Percentiles rank a stretch among this genome's conserved stretches.
These are phyloP conservation scores for Tinea trinotella DNA, from an alignment of 2,888 invertebrate genomes.

Conservation along the genomic window DNA sequence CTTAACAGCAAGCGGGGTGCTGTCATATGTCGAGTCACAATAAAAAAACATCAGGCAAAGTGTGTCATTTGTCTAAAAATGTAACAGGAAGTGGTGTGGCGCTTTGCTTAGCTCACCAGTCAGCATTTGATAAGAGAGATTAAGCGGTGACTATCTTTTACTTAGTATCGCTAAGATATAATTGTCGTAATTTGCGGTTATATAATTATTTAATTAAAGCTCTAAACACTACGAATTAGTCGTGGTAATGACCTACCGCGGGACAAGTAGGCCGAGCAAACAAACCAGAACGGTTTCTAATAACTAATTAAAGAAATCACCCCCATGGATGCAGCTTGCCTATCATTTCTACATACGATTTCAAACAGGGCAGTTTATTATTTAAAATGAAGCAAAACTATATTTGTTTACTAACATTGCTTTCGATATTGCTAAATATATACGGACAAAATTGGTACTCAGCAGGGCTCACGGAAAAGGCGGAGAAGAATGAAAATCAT, in stretches of 20 bases:
- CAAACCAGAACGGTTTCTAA: conserved; percentile 53
- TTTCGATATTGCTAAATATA: conserved; percentile 23
- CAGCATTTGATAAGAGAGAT: too few relatives aligned
- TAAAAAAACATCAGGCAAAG: too few relatives aligned
- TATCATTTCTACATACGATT: conserved; percentile 26
- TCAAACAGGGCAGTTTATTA: background rate
- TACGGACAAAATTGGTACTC: conserved; percentile 41
- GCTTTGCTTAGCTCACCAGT: too few relatives aligned
- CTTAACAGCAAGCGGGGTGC: too few relatives aligned
- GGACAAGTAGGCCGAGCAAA: conserved; percentile 37
- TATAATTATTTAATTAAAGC: conserved; percentile 16
- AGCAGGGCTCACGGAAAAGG: conserved; percentile 25
- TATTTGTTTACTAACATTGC: background rate
- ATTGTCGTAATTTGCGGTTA: conserved; percentile 11
- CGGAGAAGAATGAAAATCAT: background rate
- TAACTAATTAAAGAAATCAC: conserved; percentile 45
- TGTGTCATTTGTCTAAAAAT: too few relatives aligned
- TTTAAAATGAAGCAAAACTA: background rate
- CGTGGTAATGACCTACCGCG: conserved; percentile 2
- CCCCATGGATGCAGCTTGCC: background rate
- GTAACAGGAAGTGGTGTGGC: too few relatives aligned
- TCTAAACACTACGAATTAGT: conserved; percentile 16
- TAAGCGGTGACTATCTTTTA: too few relatives aligned
- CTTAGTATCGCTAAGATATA: conserved; percentile 1
- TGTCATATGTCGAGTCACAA: too few relatives aligned